Conservation (phyloP, 2,888 invertebrate species). For the Tipula lateralis region DNA sequence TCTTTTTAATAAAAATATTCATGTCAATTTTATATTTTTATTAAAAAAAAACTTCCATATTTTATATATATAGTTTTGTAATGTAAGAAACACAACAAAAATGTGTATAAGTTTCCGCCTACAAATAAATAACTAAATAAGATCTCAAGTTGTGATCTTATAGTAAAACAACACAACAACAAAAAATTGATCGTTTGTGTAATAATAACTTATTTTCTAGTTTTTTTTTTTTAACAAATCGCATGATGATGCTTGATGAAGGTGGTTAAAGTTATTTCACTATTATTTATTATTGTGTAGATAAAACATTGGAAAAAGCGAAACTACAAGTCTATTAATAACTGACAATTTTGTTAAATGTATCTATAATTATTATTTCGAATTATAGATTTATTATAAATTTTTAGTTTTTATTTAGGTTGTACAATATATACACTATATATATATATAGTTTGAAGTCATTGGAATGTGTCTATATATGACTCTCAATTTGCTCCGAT, state of each 20-base stretch:
- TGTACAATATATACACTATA: no score
- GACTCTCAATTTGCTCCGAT: slow-evolving; percentile 2
- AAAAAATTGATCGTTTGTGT: slow-evolving; percentile 24
- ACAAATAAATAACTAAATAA: slow-evolving; percentile 29
- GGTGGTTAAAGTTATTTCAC: background rate
- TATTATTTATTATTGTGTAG: background rate
- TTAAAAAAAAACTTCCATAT: background rate
- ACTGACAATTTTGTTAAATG: slow-evolving; percentile 29
- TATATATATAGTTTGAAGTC: background rate
- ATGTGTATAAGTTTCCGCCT: slow-evolving; percentile 20
- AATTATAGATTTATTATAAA: slow-evolving; percentile 27
- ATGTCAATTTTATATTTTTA: background rate
- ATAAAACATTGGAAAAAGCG: background rate
- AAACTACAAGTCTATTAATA: slow-evolving; percentile 30
- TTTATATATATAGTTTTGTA: background rate
- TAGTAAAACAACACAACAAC: background rate
- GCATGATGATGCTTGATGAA: slow-evolving; percentile 28
- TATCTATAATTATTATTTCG: slow-evolving; percentile 29
- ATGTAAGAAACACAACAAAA: background rate
- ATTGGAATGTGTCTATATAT: background rate
- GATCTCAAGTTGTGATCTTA: slow-evolving; percentile 29
- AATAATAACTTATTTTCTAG: slow-evolving; percentile 25
- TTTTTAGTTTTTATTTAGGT: slow-evolving; percentile 12
- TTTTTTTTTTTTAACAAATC: slow-evolving; percentile 28
- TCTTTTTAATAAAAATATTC: background rate